Evolutionary conservation across 2,888 invertebrate genomes (phyloP).

Genomic region (Macrophya alboannulata): DNA sequence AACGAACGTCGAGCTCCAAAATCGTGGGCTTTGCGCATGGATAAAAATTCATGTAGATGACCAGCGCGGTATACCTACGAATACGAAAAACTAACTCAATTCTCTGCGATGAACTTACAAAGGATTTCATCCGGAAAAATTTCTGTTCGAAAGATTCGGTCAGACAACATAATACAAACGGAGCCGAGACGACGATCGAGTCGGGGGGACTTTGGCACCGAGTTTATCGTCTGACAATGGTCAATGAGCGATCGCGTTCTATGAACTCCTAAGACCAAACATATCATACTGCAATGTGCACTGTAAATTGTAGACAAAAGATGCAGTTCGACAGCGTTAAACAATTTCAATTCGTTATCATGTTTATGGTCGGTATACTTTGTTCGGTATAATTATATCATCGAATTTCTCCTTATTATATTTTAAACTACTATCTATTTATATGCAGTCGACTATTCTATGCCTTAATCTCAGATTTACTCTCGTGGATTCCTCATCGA

Average conservation of each 20-base stretch:
- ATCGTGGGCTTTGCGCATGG: background rate
- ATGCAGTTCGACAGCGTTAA: background rate
- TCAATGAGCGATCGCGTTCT: slow-evolving; percentile 36
- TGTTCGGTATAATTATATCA: slow-evolving; percentile 27
- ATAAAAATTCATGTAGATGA: background rate
- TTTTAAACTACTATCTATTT: background rate
- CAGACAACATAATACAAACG: background rate
- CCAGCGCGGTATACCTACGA: too few relatives aligned
- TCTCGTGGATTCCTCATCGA: background rate
- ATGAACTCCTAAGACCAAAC: slow-evolving; percentile 39
- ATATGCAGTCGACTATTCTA: background rate
- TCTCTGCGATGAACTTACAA: slow-evolving; percentile 11
- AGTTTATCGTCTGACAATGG: slow-evolving; percentile 50
- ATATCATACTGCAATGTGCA: background rate
- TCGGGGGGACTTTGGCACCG: slow-evolving; percentile 48
- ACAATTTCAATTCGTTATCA: background rate
- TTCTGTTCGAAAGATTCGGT: background rate
- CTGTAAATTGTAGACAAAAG: background rate
- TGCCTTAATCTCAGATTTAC: background rate
- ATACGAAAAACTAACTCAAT: background rate
- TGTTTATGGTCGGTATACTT: background rate
- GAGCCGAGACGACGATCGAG: background rate
- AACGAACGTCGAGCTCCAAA: background rate
- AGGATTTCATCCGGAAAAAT: slow-evolving; percentile 25
- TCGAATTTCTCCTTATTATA: slow-evolving; percentile 1